Evolutionary conservation across 2,113 vertebrate species (phyloP), one percentile per base, ranked within the genome.

Genomic region (Pardalotus punctatus): DNA sequence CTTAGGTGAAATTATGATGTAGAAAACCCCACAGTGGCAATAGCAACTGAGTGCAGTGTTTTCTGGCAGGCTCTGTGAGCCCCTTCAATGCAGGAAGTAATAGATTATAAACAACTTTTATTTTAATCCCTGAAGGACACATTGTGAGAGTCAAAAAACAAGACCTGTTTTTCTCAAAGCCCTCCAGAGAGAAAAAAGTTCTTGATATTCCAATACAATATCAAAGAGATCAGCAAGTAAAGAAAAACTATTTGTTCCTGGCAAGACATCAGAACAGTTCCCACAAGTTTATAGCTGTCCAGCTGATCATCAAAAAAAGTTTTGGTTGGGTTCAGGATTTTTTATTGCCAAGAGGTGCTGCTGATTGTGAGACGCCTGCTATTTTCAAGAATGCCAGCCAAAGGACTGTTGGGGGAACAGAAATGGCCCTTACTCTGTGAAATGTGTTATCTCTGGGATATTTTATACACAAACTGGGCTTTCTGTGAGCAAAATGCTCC

Each of bases 41-140:
- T 5, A 90, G 67, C 47, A 95, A 69, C 43, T 43, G 79, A 90
- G 56, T 74, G n/a, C 38, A 95, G 80, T 74, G 72, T 88, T 90
- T 93, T 94, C 92, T 94, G 92, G 79, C 88, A 95, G 85, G n/a
- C 76, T 86, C n/a, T 86, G 79, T 18, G 50, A 90, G 48, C 31
- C 48, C 38, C 76, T 93, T 94, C 88, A 88, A 88, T 93, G 93
- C 79, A 94, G 96, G 96, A 97, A 96, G 92, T 76, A 96, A 97
- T 88, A 93, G 92, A 96, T 95, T 96, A 94, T 88, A 96, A 95
- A 96, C 87, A 96, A 97, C 66, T 90, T 83, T 95, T 95, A 94
- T 97, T 97, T 96, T 94, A 96, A 94, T 96, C 90, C 82, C 93
- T 88, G 60, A 67, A 92, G 82, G 92, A 88, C 18, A 28, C 51